A percentile compares a stretch with the other conserved stretches of the same genome.
Conservation (phyloP, 2,797 vertebrate genomes). For the Euphonia xanthogaster region DNA sequence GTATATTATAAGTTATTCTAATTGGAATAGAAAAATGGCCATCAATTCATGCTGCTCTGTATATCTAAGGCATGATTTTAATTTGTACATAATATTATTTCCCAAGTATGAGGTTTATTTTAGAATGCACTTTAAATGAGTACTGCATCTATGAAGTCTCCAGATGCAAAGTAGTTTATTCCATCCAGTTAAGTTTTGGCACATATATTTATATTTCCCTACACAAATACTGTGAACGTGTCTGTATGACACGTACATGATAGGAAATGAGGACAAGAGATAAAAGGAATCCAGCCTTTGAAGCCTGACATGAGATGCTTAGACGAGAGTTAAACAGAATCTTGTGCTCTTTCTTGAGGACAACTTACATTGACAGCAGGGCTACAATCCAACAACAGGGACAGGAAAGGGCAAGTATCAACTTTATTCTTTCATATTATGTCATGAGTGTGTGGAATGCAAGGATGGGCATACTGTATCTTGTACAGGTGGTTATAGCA, state of each 20-base stretch:
- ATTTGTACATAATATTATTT: background rate
- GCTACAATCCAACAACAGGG: background rate
- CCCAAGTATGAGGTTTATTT: background rate
- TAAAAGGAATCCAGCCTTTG: background rate
- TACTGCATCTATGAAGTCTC: background rate
- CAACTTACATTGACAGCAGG: background rate
- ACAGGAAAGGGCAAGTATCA: background rate
- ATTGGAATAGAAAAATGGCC: background rate
- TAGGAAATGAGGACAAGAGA: background rate
- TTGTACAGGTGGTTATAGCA: background rate
- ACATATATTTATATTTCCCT: background rate
- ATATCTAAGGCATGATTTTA: background rate
- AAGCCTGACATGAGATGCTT: background rate
- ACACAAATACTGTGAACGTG: fast-evolving
- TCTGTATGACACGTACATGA: background rate
- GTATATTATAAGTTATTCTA: conserved; percentile 49
- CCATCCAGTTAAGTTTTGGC: background rate
- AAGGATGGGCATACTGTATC: background rate
- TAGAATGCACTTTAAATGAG: background rate
- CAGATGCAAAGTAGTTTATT: background rate
- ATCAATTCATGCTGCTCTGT: background rate
- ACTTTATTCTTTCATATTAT: background rate
- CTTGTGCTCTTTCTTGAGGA: background rate
- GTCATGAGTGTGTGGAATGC: background rate
- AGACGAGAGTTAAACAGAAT: background rate